Evolutionary conservation across 2,888 invertebrate genomes (phyloP).

Genomic region (Hypolimnas misippus): DNA sequence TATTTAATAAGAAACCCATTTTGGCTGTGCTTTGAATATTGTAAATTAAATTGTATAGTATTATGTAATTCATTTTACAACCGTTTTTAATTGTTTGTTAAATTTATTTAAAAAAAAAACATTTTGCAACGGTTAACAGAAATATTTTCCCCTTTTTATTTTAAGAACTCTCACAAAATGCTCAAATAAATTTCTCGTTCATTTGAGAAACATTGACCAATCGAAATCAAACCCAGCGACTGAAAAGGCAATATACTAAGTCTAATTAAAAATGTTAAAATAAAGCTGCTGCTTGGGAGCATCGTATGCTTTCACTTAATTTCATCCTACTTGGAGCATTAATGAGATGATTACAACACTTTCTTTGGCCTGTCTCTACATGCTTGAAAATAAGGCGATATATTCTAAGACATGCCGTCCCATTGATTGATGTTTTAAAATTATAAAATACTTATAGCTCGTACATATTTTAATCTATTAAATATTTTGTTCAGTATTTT

Average conservation of each 20-base stretch:
- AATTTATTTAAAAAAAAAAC: neutral
- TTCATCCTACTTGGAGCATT: neutral
- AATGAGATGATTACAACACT: neutral
- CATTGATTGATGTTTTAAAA: constrained; percentile 22
- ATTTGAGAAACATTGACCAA: neutral
- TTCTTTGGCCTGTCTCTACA: constrained; percentile 1
- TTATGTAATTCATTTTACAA: constrained; percentile 25
- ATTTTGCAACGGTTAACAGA: constrained; percentile 4
- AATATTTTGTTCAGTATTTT: neutral
- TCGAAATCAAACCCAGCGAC: neutral
- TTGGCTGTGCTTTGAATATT: constrained; percentile 75
- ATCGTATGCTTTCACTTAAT: neutral
- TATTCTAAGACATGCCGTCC: constrained; percentile 23
- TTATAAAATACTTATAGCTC: constrained; percentile 18
- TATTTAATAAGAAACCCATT: constrained; percentile 66
- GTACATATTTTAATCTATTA: neutral
- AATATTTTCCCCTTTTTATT: neutral
- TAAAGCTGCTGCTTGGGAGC: neutral
- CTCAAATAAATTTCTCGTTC: neutral
- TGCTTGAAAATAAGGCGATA: constrained; percentile 8
- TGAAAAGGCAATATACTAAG: neutral
- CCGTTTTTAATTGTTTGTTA: constrained; percentile 15
- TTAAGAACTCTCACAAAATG: neutral
- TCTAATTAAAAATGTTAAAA: neutral
- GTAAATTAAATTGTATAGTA: constrained; percentile 51